Base-by-base conservation (phyloP, 1,140 invertebrate genomes). In the Asbolus verrucosus region DNA sequence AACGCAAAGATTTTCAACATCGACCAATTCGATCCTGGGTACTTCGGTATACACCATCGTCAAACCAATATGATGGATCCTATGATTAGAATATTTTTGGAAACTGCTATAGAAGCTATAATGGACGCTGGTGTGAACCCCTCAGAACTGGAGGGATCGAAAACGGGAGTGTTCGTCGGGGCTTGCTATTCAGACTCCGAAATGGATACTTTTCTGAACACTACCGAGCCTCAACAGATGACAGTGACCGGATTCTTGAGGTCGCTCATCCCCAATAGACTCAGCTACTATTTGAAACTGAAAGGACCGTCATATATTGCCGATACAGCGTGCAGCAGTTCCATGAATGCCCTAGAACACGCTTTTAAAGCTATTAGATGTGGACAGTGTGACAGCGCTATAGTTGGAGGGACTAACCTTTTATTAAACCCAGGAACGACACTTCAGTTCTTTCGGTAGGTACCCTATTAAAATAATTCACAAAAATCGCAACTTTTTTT, bases 281-380 rank as follows among this genome's bases (percentile, higher is more conserved):
- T 98, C 21, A 97, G 94, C 0, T 92, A 91, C 68, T 89, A 85
- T 80, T 75, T 92, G 9, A 89, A 90, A 46, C 77, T 88, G 0
- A 87, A 85, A 67, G 91, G 91, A 19, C 94, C 94, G 0, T 95
- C 93, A 50, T 92, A 91, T 80, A 83, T 90, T 3, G 84, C 96
- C 0, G 96, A 98, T 78, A 93, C 94, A 6, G 94, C 95, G 2
- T 98, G 95, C 82, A 95, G 93, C 39, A 97, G 95, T 21, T 94
- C 94, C 67, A 84, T 95, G 62, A 88, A 91, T 66, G 95, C 95
- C 0, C 75, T 98, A 6, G 90, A 95, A 75, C 87, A 93, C 73
- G 96, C 94, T 2, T 91, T 93, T 71, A 85, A 85, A 63, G 87
- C 90, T 0, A 90, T 98, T 1, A 83, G 87, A 21, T 85, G 87